These are phyloP conservation scores for Galeopterus variegatus DNA, from an alignment of 2,113 vertebrate genomes.

Conservation along the genomic window DNA sequence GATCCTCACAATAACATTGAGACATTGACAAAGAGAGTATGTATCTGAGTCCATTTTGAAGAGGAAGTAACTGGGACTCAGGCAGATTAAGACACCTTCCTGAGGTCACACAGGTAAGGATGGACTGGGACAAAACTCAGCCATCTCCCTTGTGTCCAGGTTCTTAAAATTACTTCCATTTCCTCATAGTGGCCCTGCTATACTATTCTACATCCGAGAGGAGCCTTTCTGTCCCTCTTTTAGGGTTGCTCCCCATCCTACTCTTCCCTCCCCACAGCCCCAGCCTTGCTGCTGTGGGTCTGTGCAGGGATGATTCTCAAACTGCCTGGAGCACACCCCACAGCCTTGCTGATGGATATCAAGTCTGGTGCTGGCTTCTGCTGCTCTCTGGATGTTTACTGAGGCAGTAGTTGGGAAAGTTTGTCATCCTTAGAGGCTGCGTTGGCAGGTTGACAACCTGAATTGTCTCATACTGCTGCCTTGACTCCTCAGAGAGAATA, in stretches of 20 bases:
- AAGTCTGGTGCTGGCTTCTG: background rate
- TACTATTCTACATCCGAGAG: background rate
- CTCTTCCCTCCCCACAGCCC: background rate
- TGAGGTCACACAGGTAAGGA: background rate
- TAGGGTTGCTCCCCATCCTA: too few relatives aligned
- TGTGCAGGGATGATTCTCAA: background rate
- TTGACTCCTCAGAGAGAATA: constrained; percentile 52
- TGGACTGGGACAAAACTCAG: background rate
- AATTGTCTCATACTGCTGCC: constrained; percentile 52
- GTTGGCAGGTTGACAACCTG: background rate
- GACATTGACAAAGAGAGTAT: background rate
- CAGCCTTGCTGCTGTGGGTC: background rate
- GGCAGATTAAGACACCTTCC: background rate
- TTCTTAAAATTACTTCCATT: background rate
- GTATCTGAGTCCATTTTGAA: background rate
- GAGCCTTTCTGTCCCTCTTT: background rate
- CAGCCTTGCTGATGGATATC: fast-evolving
- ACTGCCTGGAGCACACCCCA: background rate
- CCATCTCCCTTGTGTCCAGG: background rate
- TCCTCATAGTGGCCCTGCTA: background rate
- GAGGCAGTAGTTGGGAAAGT: background rate
- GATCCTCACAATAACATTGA: background rate
- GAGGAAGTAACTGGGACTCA: background rate
- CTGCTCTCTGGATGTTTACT: constrained; percentile 1
- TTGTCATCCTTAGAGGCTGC: background rate